These are phyloP conservation scores for Syngnathus floridae DNA, from an alignment of 2,113 vertebrate species.

Conservation along the genomic window DNA sequence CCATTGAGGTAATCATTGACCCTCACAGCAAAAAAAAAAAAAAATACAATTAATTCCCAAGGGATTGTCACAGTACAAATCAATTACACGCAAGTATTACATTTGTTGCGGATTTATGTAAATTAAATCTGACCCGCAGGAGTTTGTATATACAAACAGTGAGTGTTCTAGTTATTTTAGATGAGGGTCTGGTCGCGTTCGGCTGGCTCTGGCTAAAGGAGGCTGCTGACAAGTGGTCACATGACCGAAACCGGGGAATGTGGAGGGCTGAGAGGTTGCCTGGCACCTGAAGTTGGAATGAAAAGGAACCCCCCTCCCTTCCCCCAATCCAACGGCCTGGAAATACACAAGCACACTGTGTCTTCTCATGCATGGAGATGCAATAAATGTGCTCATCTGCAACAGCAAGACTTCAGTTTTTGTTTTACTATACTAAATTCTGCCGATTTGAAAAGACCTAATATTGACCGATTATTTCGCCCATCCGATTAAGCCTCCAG, in stretches of 20 bases:
- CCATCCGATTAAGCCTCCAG: no score
- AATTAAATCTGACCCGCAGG: not conserved
- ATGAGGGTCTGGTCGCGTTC: conserved; percentile 29
- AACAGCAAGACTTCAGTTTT: not conserved
- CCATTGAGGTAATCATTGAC: conserved; percentile 31
- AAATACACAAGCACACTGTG: conserved; percentile 35
- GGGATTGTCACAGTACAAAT: not conserved
- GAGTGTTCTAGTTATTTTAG: not conserved
- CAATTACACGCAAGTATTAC: not conserved
- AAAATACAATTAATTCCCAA: not conserved
- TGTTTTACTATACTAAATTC: no score
- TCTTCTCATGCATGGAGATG: conserved; percentile 35
- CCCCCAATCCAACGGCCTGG: not conserved
- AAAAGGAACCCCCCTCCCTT: conserved; percentile 16
- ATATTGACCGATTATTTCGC: no score
- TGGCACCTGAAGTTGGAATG: conserved; percentile 51
- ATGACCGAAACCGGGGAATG: conserved; percentile 70
- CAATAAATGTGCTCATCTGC: conserved; percentile 14
- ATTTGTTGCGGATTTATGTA: not conserved
- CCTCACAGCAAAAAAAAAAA: not conserved
- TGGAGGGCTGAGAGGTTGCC: conserved; percentile 49
- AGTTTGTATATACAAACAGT: not conserved
- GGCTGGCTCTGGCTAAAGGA: conserved; percentile 40
- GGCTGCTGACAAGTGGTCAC: conserved; percentile 38
- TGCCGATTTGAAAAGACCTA: no score